A percentile compares a stretch with the other conserved stretches of the same genome.
Evolutionary conservation across 2,797 vertebrate species (phyloP).

Genomic region (Crocodylus rhombifer): DNA sequence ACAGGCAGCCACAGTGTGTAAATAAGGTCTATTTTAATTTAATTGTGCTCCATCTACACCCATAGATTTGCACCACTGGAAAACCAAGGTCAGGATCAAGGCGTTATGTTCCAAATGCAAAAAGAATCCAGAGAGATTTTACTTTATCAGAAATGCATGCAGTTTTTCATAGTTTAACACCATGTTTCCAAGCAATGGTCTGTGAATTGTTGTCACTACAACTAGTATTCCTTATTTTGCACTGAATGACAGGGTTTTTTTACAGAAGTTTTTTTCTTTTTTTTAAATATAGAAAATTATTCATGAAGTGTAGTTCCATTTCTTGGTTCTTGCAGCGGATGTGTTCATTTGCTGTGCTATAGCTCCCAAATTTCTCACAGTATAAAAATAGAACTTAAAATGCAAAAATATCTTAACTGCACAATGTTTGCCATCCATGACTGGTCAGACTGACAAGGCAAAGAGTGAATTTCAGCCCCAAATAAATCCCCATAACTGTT

Average conservation of each 20-base stretch:
- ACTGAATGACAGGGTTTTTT: not conserved
- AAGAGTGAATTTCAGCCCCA: not conserved
- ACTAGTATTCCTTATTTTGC: not conserved
- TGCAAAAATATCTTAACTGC: not conserved
- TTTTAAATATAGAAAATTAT: not conserved
- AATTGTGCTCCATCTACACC: too few species aligned
- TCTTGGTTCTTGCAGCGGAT: not conserved
- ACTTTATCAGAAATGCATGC: not conserved
- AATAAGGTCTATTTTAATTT: too few species aligned
- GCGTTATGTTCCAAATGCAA: not conserved
- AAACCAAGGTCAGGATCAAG: not conserved
- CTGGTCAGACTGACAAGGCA: not conserved
- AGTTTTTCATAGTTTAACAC: conserved; percentile 4
- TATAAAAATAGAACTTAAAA: not conserved
- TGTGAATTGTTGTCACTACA: conserved; percentile 11
- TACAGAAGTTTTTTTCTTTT: not conserved
- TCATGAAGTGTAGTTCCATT: not conserved
- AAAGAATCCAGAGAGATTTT: not conserved
- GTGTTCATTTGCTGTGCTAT: not conserved
- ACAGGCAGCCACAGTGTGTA: too few species aligned
- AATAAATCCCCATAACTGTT: conserved; percentile 10
- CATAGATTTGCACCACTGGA: not conserved
- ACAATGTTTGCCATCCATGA: not conserved
- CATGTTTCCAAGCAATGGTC: not conserved
- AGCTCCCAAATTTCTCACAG: not conserved